Evolutionary conservation across 2,888 invertebrate genomes (phyloP).

Genomic region (Drosophila anomelani): DNA sequence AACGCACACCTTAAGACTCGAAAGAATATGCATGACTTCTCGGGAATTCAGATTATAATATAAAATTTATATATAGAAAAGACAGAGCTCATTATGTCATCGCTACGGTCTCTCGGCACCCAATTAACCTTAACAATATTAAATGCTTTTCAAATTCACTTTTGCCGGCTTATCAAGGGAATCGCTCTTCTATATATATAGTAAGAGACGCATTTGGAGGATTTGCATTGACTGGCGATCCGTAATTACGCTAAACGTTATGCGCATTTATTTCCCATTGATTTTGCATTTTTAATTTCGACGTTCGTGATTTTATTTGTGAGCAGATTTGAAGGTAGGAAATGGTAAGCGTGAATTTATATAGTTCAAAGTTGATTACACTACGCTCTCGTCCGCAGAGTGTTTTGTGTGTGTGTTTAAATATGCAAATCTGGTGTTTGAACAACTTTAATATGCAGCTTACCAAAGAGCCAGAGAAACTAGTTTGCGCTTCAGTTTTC

Average conservation of each 20-base stretch:
- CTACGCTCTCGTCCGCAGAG: constrained; percentile 13
- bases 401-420: constrained; percentile 48
- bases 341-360: constrained; percentile 38
- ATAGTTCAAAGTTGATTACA: constrained; percentile 42
- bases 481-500: constrained; percentile 27
- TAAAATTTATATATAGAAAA: constrained; percentile 2
- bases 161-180: constrained; percentile 49
- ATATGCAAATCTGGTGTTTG: constrained; percentile 65
- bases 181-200: constrained; percentile 14
- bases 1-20: background rate
- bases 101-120: constrained; percentile 38
- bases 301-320: constrained; percentile 49
- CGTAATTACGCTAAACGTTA: constrained; percentile 74
- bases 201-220: constrained; percentile 21
- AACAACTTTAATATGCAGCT: constrained; percentile 71
- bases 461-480: constrained; percentile 46
- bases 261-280: constrained; percentile 68
- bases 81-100: constrained; percentile 36
- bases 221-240: constrained; percentile 46
- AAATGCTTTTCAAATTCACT: constrained; percentile 39
- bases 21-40: constrained; percentile 27
- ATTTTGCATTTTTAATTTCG: constrained; percentile 61
- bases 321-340: constrained; percentile 30
- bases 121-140: constrained; percentile 71
- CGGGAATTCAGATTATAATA: constrained; percentile 20